Evolutionary conservation across 2,113 vertebrate genomes (phyloP), one percentile per base, ranked within the genome.

Genomic region (Aphelocoma coerulescens): DNA sequence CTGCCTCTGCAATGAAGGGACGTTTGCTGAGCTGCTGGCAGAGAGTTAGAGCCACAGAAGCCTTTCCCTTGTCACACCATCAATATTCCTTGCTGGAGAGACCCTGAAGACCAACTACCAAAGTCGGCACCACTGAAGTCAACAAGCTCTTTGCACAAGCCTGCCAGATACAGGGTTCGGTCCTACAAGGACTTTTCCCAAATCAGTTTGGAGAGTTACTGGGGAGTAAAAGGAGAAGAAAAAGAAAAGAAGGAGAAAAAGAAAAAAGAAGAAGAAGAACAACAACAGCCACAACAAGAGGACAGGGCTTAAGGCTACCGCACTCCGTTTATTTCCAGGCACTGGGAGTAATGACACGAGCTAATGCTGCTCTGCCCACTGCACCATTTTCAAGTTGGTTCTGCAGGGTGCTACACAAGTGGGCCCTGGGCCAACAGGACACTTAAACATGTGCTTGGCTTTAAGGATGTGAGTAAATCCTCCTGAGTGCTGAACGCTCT

Each of bases 21-120:
- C 0, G 0, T 10, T 52, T 1, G 1, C 57, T 74, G 55, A 58
- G 65, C 80, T 67, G 33, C 19, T 8, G 5, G 33, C 21, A 65
- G 44, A 79, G 22, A 43, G 24, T 4, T 27, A 6, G 11, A 80
- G 16, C 35, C 76, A 41, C 48, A 74, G 55, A 61, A 66, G 26
- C 51, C 11, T 62, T 28, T 48, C n/a, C 28, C 22, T 65, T 52
- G 41, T 27, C 37, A 8, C 18, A 33, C n/a, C n/a, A 17, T 3
- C 19, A 2, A 55, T 18, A 23, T 3, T n/a, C 17, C 32, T 46
- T 84, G 69, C 43, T 44, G 74, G 13, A 14, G 0, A 28, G 43
- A 32, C 22, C 51, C 27, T 26, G 9, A 57, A 55, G 33, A 41
- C 13, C 52, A 32, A 2, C 14, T 4, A 21, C 46, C 73, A 91